Base-by-base conservation (phyloP, 2,797 vertebrate genomes). In the Macroramphosus scolopax region DNA sequence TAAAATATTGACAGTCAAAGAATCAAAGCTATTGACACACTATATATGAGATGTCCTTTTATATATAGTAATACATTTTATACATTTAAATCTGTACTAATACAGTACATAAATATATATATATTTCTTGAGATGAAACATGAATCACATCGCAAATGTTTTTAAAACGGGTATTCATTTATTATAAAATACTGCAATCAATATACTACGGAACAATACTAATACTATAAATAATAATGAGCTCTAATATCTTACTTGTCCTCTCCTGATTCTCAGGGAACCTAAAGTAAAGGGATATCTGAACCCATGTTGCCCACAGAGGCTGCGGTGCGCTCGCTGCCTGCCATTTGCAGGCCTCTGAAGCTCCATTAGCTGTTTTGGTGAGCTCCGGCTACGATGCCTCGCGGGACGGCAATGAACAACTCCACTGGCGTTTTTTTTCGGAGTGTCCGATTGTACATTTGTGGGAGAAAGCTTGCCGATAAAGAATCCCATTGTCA, bases 311-410 rank as follows among this genome's bases (percentile, higher is more conserved):
- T 37, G 53, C 46, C 71, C 62, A 57, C 54, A 51, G 73, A 83
- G 63, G 52, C 63, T 56, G 39, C 47, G 30, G 37, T 38, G 13
- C 4, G 37, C 51, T 29, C 15, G 17, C 62, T 37, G 53, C 28
- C 48, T 63, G 52, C 68, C 67, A 69, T 80, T 77, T 72, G 72
- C 76, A 65, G 71, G 64, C 76, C 79, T 83, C 62, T 74, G 77
- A 66, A 72, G 82, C 77, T 81, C 79, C 80, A 86, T 86, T 81
- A 84, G 75, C 38, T 59, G 70, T 67, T 47, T 56, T 68, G 75
- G 74, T 72, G 71, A 68, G 75, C 68, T 76, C 58, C 64, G 56
- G 78, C 80, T 51, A 51, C 28, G 54, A 28, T 24, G 66, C 77
- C 87, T 84, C 78, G 24, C 63, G 71, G 75, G 81, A 87, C 81